Conservation (phyloP, 1,140 invertebrate species). For the Saccostrea echinata region DNA sequence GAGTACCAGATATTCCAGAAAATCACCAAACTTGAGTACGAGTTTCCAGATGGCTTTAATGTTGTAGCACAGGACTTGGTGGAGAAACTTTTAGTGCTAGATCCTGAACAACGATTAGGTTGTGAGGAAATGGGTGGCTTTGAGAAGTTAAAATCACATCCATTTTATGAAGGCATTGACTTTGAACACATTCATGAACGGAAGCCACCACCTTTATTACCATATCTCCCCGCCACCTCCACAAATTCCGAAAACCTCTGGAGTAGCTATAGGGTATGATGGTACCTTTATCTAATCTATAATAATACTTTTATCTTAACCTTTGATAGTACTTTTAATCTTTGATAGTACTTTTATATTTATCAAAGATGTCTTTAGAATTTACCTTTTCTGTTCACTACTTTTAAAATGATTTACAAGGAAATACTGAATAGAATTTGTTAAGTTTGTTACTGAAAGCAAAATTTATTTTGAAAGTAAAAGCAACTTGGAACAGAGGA, state of each 20-base stretch:
- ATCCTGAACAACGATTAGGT: conserved; percentile 91
- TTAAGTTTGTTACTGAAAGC: too few species aligned
- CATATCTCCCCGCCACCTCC: conserved; percentile 89
- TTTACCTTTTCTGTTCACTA: too few species aligned
- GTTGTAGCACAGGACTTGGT: conserved; percentile 92
- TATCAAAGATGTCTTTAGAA: too few species aligned
- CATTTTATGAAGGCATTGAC: conserved; percentile 91
- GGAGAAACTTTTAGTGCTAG: conserved; percentile 88
- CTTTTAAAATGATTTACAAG: too few species aligned
- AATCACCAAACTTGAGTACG: conserved; percentile 94
- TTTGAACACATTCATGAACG: conserved; percentile 90
- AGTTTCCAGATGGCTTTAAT: conserved; percentile 95
- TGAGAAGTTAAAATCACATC: conserved; percentile 90
- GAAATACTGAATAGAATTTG: too few species aligned
- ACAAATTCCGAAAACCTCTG: conserved; percentile 84
- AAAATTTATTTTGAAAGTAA: too few species aligned
- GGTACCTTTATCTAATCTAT: not conserved
- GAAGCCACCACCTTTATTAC: conserved; percentile 89
- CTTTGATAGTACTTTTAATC: too few species aligned
- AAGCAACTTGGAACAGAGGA: too few species aligned
- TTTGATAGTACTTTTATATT: too few species aligned
- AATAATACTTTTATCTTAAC: too few species aligned
- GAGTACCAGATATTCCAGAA: conserved; percentile 99
- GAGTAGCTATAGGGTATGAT: conserved; percentile 41
- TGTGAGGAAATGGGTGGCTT: conserved; percentile 86